A percentile compares a stretch with the other conserved stretches of the same genome.
These are phyloP conservation scores for Dicrurus megarhynchus DNA, from an alignment of 2,113 vertebrate genomes.

Conservation along the genomic window DNA sequence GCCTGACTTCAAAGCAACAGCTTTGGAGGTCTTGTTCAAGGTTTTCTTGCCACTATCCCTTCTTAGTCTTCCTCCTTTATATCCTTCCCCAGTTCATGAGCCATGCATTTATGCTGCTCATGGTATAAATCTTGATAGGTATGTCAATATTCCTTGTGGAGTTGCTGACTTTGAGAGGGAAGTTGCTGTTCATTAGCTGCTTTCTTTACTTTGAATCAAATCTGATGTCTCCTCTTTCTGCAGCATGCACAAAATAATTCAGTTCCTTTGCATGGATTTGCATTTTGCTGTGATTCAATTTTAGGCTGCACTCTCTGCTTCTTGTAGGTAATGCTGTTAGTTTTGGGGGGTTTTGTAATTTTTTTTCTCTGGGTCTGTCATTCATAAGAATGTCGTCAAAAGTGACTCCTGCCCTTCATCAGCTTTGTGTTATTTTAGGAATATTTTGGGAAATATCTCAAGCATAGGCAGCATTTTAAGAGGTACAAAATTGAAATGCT, in stretches of 20 bases:
- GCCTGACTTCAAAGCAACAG: background rate
- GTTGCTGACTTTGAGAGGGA: background rate
- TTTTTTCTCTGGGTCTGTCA: background rate
- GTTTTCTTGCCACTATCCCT: background rate
- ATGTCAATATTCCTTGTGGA: background rate
- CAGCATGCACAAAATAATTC: background rate
- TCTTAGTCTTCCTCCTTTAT: background rate
- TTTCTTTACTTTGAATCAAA: slow-evolving; percentile 14
- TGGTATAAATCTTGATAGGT: background rate
- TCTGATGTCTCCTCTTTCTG: background rate
- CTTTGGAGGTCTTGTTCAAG: background rate
- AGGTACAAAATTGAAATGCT: background rate
- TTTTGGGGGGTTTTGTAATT: background rate
- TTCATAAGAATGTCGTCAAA: background rate
- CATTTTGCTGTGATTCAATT: slow-evolving; percentile 11
- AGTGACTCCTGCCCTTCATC: background rate
- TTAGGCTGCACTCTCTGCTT: background rate
- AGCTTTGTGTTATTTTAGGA: background rate
- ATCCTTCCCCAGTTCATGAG: background rate
- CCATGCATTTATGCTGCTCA: background rate
- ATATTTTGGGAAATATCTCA: background rate
- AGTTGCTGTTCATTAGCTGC: background rate
- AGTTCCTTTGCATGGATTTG: background rate
- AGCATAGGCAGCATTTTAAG: background rate
- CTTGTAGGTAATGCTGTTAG: background rate